Percentiles rank a stretch among this genome's conserved stretches.
These are phyloP conservation scores for Platysteira castanea DNA, from an alignment of 2,113 vertebrate genomes.

Conservation along the genomic window DNA sequence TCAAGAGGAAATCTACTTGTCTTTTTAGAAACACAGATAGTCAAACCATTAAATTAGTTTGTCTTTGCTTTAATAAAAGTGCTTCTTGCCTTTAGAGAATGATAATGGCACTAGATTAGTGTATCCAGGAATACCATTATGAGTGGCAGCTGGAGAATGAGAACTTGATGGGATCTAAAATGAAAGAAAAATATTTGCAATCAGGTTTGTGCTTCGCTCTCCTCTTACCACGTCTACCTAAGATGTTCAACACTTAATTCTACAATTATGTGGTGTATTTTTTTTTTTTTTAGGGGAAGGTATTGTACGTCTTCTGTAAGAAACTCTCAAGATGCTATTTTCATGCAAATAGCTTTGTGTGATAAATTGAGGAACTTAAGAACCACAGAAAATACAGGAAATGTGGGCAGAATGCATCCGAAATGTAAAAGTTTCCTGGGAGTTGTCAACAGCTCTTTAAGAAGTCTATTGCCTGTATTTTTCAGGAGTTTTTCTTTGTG, in stretches of 20 bases:
- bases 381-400: conserved; percentile 4
- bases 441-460: conserved; percentile 48
- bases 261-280: neutral
- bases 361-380: conserved; percentile 39
- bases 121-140: neutral
- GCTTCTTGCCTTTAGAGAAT: conserved; percentile 1
- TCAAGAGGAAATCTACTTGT: neutral
- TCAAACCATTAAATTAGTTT: neutral
- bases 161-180: conserved; percentile 33
- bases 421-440: conserved; percentile 41
- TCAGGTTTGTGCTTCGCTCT: conserved; percentile 22
- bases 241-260: conserved; percentile 35
- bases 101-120: conserved; percentile 31
- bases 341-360: conserved; percentile 54
- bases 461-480: neutral
- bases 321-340: conserved; percentile 51
- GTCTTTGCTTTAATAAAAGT: conserved; percentile 16
- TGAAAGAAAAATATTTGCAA: conserved; percentile 60
- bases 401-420: conserved; percentile 7
- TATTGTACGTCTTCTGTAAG: conserved; percentile 1
- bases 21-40: conserved; percentile 14
- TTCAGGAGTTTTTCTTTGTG: conserved; percentile 17
- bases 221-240: conserved; percentile 1
- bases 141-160: conserved; percentile 41
- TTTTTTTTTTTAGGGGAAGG: neutral